Base-by-base conservation (phyloP, 2,888 invertebrate genomes). In the Prosapia bicincta region DNA sequence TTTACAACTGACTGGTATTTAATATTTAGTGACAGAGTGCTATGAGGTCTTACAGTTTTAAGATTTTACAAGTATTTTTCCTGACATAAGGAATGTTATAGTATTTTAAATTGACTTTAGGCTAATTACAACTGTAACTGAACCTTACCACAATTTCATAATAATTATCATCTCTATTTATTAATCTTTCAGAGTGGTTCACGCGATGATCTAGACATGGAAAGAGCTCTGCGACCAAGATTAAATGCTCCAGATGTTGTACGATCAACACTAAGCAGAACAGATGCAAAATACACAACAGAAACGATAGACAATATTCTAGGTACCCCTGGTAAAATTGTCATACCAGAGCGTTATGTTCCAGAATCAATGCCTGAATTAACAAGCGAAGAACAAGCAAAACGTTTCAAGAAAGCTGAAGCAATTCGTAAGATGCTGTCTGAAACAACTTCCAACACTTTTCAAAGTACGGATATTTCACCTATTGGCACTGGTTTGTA, bases 351-450 rank as follows among this genome's bases (percentile, higher is more conserved):
- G 86, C 89, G 97, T 80, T 97, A 97, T 83, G 92, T 96, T 81
- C 96, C 96, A 25, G 96, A 97, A 84, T 93, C 94, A 87, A 90
- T 91, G 79, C 96, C 96, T 80, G 94, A 95, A 84, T 85, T 95
- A 67, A 91, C 94, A 0, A 93, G 92, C 0, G 95, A 95, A 83
- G 96, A 97, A 83, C 92, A 93, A 83, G 90, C 92, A 82, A 91
- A 92, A 79, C 88, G 96, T 15, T 89, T 90, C 83, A 93, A 95
- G 84, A 96, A 96, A 86, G 95, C 96, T 5, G 96, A 96, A 83
- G 93, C 93, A 13, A 96, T 97, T 79, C 92, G 95, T 83, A 95
- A 94, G 85, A 95, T 97, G 94, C 88, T 97, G 20, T 92, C 95
- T 0, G 91, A 93, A 82, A 89, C 91, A 24, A 79, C 80, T 9